phyloP scores from a whole-genome alignment of 2,113 vertebrate genomes.

The Phrynosoma blainvillii region DNA sequence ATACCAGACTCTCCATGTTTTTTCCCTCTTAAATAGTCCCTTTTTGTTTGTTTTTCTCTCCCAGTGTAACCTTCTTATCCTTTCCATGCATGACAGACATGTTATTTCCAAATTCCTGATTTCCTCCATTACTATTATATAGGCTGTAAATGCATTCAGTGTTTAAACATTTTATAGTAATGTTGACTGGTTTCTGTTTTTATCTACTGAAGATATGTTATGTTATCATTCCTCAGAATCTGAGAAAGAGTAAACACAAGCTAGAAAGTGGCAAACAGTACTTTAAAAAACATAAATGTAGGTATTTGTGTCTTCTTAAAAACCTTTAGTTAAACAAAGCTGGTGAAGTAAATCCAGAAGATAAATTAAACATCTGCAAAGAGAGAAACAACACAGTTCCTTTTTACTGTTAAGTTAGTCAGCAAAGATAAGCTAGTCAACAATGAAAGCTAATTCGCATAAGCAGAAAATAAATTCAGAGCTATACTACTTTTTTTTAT shows the following conservation, averaged over 20 bases:
- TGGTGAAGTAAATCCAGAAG: constrained; percentile 3
- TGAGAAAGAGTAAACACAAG: not conserved
- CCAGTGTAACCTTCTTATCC: constrained; percentile 61
- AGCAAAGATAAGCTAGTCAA: not conserved
- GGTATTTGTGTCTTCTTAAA: not conserved
- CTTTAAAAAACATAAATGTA: not conserved
- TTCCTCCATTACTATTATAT: constrained; percentile 27
- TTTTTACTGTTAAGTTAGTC: not conserved
- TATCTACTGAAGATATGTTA: constrained; percentile 27
- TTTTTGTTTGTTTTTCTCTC: constrained; percentile 56
- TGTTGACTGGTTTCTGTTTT: constrained; percentile 56
- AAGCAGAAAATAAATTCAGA: not conserved
- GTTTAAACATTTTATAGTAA: constrained; percentile 31
- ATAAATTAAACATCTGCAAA: not conserved
- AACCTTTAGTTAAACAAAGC: constrained; percentile 26
- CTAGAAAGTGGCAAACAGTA: not conserved
- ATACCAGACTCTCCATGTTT: constrained; percentile 14
- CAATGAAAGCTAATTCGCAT: not conserved
- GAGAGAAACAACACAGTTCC: not conserved
- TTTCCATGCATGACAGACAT: constrained; percentile 34
- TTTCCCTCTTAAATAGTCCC: constrained; percentile 28
- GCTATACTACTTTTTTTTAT: not conserved
- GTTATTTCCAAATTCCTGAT: constrained; percentile 47
- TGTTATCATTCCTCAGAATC: constrained; percentile 38
- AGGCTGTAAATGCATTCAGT: constrained; percentile 43